These are phyloP conservation scores for Ethmia dodecea DNA, from an alignment of 2,888 invertebrate species.

Conservation along the genomic window DNA sequence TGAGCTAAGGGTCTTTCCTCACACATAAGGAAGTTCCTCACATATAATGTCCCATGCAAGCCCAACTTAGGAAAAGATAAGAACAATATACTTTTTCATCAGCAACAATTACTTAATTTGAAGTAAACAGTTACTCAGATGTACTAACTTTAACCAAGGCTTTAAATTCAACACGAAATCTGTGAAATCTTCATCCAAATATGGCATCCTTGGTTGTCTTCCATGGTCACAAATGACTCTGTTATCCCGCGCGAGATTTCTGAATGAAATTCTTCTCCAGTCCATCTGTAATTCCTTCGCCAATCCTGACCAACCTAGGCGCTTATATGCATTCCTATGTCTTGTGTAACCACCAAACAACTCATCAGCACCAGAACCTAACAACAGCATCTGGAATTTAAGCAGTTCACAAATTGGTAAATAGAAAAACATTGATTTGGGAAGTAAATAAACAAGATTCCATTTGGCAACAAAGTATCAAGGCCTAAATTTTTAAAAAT, in stretches of 20 bases:
- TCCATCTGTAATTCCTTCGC: slow-evolving; percentile 84
- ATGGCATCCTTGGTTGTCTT: slow-evolving; percentile 88
- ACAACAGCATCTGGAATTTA: slow-evolving; percentile 81
- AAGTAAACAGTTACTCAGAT: slow-evolving; percentile 1
- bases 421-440: too few relatives aligned
- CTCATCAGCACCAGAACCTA: slow-evolving; percentile 98
- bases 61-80: too few relatives aligned
- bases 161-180: slow-evolving; percentile 79
- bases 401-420: not conserved
- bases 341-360: slow-evolving; percentile 95
- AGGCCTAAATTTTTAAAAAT: not conserved
- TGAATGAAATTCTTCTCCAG: slow-evolving; percentile 88
- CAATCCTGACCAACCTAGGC: slow-evolving; percentile 74
- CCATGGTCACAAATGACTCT: slow-evolving; percentile 94
- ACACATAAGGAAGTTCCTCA: too few relatives aligned
- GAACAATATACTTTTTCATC: too few relatives aligned
- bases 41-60: too few relatives aligned
- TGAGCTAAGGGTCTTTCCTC: too few relatives aligned
- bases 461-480: not conserved
- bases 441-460: not conserved
- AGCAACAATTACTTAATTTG: not conserved
- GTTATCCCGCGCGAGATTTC: slow-evolving; percentile 97
- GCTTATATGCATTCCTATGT: slow-evolving; percentile 85
- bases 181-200: slow-evolving; percentile 84
- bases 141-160: slow-evolving; percentile 81